Evolutionary conservation across 2,888 invertebrate species (phyloP).

Genomic region (Osmoderma eremita): DNA sequence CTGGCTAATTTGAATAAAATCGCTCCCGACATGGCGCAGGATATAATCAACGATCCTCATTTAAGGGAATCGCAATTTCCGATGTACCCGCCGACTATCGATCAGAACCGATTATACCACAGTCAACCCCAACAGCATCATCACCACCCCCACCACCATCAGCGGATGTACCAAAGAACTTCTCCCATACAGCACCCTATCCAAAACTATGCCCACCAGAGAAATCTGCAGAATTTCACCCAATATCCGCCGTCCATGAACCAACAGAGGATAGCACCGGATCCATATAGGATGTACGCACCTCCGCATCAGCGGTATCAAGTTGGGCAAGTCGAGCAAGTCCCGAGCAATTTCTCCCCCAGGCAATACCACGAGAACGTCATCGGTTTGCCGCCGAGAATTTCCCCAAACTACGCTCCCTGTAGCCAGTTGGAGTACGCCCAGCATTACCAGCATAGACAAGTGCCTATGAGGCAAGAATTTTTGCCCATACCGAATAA

Average conservation of each 20-base stretch:
- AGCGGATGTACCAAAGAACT: slow-evolving; percentile 50
- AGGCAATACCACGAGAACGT: slow-evolving; percentile 55
- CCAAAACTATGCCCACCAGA: slow-evolving; percentile 42
- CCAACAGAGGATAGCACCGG: slow-evolving; percentile 34
- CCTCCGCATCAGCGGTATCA: slow-evolving; percentile 31
- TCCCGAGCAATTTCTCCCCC: slow-evolving; percentile 55
- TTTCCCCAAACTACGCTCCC: slow-evolving; percentile 52
- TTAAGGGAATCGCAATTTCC: slow-evolving; percentile 55
- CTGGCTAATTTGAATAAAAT: slow-evolving; percentile 57
- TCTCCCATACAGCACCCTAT: slow-evolving; percentile 40
- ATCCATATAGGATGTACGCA: slow-evolving; percentile 38
- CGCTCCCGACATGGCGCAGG: slow-evolving; percentile 58
- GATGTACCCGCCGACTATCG: slow-evolving; percentile 49
- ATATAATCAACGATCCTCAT: slow-evolving; percentile 58
- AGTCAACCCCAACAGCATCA: slow-evolving; percentile 52
- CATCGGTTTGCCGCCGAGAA: slow-evolving; percentile 51
- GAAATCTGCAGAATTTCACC: slow-evolving; percentile 41
- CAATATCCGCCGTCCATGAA: slow-evolving; percentile 41
- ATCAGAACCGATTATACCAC: slow-evolving; percentile 53
- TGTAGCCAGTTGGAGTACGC: slow-evolving; percentile 52
- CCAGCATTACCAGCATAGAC: slow-evolving; percentile 52
- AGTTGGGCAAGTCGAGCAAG: slow-evolving; percentile 47
- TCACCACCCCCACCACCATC: slow-evolving; percentile 50
- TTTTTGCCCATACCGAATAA: slow-evolving; percentile 40
- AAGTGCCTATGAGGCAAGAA: slow-evolving; percentile 45